Base-by-base conservation (phyloP, 2,888 invertebrate genomes). In the Taphrorychus bicolor region DNA sequence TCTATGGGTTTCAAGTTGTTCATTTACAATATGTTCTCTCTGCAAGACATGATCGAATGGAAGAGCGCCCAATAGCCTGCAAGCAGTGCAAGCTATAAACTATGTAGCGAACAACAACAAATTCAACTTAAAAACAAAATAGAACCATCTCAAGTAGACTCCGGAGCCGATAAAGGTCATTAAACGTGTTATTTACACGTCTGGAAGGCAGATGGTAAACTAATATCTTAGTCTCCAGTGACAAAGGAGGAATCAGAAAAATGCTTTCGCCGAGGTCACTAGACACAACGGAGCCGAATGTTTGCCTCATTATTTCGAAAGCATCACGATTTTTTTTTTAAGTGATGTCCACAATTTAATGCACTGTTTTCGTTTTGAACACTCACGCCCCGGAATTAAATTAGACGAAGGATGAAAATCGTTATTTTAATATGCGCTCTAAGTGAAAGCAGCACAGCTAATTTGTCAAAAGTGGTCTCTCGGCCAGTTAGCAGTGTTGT, bases 231-330 rank as follows among this genome's bases (percentile, higher is more conserved):
- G 45, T 18, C 45, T 45, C 16, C 45, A 9, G 14, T 16, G 16
- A 45, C 45, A 45, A 45, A 45, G 45, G 45, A 45, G 2, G 45
- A 45, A 45, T 45, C 45, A 3, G 45, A 45, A 45, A 45, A 45
- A 45, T 45, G 45, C 45, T 18, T 16, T 45, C 18, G 16, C 14
- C 16, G 18, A 45, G 45, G 45, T 45, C 45, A 18, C 9, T 45
- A 45, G 45, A 45, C 45, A 45, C 16, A 45, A 45, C 18, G 45
- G 45, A 16, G 45, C 45, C 45, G 45, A 45, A 45, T 45, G 18
- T 45, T 16, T 45, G 11, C 32, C 11, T 32, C 32, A 11, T 11
- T 32, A 32, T 32, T 32, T 32, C 32, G 32, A 32, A 32, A 32
- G 3, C 32, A n/a, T n/a, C n/a, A 32, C 1, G 3, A 32, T 32